Base-by-base conservation (phyloP, 2,888 invertebrate species). In the Macrophya annulata region DNA sequence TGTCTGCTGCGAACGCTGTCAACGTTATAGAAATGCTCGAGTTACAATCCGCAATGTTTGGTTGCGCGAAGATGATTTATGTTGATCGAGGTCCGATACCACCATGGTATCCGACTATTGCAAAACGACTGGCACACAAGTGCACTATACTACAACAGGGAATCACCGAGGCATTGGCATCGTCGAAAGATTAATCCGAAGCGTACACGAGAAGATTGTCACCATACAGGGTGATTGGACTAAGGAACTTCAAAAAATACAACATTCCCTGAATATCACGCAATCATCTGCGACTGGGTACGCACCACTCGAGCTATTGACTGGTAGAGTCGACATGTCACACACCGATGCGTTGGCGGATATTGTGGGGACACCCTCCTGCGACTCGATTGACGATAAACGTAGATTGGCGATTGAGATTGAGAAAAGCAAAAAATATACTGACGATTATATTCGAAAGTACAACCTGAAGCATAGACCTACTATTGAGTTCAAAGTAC, bases 21-120 rank as follows among this genome's bases (percentile, higher is more conserved):
- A 74, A 74, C 21, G 74, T 45, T 21, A 74, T 74, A 43, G 74
- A 25, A 25, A 74, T 74, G 74, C 45, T 74, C 10, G 74, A 74
- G 17, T 21, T 74, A 17, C 74, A 74, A 45, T 17, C 74, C 45
- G 25, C 74, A 45, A 31, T 74, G 37, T 74, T 74, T 43, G 74
- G 74, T 5, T 17, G 31, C n/a, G 74, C 74, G 0, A 74, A 43
- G 4, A 43, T 45, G n/a, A 10, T 74, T 74, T 74, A 43, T 45
- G 43, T 74, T 6, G 74, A 74, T 37, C 43, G 74, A 0, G 45
- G 43, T 74, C 45, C 21, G 74, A 74, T 8, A 45, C 21, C 8
- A n/a, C 25, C 9, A 74, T 74, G 37, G 74, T 74, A 10, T 43
- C 74, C 2, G 74, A 74, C 37, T 74, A 74, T 17, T 74, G 74